These are phyloP conservation scores for Zoanthus sociatus DNA, from an alignment of 92 coral and sea anemone genomes.

Conservation along the genomic window DNA sequence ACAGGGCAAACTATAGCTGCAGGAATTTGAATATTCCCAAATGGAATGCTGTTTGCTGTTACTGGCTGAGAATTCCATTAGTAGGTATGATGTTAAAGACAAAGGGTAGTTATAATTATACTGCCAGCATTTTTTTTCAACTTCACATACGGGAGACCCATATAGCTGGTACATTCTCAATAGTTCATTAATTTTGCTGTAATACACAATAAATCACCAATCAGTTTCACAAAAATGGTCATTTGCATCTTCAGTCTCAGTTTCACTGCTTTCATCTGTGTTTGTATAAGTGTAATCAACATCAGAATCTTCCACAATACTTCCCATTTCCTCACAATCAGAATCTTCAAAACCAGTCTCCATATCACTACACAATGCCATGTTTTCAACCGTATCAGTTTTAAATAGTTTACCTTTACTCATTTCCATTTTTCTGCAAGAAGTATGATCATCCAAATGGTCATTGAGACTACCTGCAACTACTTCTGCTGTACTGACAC, in stretches of 20 bases:
- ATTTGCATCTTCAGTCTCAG: conserved; percentile 2
- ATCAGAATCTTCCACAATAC: background rate
- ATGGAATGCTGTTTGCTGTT: conserved; percentile 17
- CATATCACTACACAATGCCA: conserved; percentile 5
- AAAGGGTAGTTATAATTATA: conserved; percentile 10
- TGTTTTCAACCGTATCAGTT: conserved; percentile 5
- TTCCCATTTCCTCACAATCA: background rate
- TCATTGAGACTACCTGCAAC: conserved; percentile 18
- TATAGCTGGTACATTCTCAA: conserved; percentile 3
- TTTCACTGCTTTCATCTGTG: conserved; percentile 12
- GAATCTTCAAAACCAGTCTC: conserved; percentile 1
- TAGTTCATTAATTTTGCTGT: conserved; percentile 1
- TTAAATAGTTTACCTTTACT: conserved; percentile 7
- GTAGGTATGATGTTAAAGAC: conserved; percentile 30
- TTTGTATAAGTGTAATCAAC: background rate
- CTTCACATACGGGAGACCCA: background rate
- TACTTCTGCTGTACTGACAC: conserved; percentile 20
- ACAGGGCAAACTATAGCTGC: conserved; percentile 32
- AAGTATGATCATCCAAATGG: conserved; percentile 19
- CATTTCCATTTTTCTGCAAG: conserved; percentile 14
- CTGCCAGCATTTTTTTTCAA: conserved; percentile 1
- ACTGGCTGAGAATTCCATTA: conserved; percentile 22
- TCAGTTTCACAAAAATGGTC: background rate
- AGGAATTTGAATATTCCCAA: conserved; percentile 28
- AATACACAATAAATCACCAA: background rate